These are phyloP conservation scores for Pelochelys cantorii DNA, from an alignment of 2,797 vertebrate genomes.

Conservation along the genomic window DNA sequence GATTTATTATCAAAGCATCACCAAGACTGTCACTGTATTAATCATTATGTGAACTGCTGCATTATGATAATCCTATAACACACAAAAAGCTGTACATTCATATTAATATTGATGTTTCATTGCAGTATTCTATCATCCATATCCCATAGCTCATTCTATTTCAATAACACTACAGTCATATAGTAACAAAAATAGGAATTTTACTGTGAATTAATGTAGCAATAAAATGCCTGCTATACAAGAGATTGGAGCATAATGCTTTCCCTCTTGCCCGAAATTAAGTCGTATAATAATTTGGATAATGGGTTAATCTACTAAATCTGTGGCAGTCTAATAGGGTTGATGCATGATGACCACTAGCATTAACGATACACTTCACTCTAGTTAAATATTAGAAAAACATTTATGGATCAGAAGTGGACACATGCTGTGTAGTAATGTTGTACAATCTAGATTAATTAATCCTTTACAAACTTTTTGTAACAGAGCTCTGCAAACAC, in stretches of 20 bases:
- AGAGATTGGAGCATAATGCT: background rate
- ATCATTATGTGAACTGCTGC: conserved; percentile 30
- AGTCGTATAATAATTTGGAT: conserved; percentile 26
- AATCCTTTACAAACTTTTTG: conserved; percentile 40
- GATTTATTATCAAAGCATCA: conserved; percentile 30
- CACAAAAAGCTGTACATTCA: conserved; percentile 1
- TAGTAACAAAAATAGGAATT: conserved; percentile 18
- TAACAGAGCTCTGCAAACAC: conserved; percentile 7
- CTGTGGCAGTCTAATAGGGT: conserved; percentile 19
- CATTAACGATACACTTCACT: conserved; percentile 54
- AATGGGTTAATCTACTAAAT: conserved; percentile 47
- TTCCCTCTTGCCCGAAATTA: background rate
- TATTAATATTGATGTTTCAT: conserved; percentile 44
- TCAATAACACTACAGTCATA: conserved; percentile 25
- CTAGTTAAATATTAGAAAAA: conserved; percentile 40
- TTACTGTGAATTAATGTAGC: conserved; percentile 30
- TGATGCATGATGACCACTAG: conserved; percentile 49
- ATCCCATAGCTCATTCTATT: conserved; percentile 32
- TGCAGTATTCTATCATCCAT: conserved; percentile 21
- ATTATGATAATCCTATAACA: conserved; percentile 22
- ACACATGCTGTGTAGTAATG: background rate
- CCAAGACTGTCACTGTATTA: conserved; percentile 38
- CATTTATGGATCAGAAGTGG: conserved; percentile 43
- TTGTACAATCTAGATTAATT: conserved; percentile 9
- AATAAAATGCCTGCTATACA: conserved; percentile 38